Base-by-base conservation (phyloP, 2,888 invertebrate species). In the Smittia sp. region DNA sequence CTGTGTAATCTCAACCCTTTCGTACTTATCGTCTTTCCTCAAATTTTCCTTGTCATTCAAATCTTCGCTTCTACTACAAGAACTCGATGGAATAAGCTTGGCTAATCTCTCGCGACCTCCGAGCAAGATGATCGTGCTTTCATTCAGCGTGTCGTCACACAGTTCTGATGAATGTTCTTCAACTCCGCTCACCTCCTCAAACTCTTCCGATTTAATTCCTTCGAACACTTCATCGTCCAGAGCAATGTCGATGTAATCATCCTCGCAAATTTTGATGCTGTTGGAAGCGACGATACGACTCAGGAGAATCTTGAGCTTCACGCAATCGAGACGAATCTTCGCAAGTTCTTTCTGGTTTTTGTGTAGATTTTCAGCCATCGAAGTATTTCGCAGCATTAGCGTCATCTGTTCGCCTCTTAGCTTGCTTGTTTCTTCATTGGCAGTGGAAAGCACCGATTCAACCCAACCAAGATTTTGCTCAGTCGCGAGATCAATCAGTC, bases 391-490 rank as follows among this genome's bases (percentile, higher is more conserved):
- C 70, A 82, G 77, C 39, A 79, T 79, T 73, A 77, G 76, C 74
- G 79, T 79, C 69, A 79, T 80, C n/a, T 81, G 75, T 75, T 82
- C 79, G 52, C 76, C 76, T 76, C 81, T 81, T 63, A 81, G 76
- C 41, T 81, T 80, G 63, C 80, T 78, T 7, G 81, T 81, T 78
- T 82, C 82, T 76, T 80, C 79, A 78, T 81, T 78, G 69, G 80
- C 79, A 62, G 66, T 27, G 11, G 18, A n/a, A 15, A 63, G 11
- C 15, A 52, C 9, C 15, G 39, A 24, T 11, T 81, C 81, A 39
- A 82, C 76, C 80, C 81, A 82, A 32, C 78, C 77, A 15, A 81
- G 78, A 0, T 79, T 80, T 66, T 81, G 80, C n/a, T 79, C 77
- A 58, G 76, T 78, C 22, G 80, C 79, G 74, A 81, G 46, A 11